These are phyloP conservation scores for Loxodonta africana DNA, from an alignment of 2,113 vertebrate genomes.

Conservation along the genomic window DNA sequence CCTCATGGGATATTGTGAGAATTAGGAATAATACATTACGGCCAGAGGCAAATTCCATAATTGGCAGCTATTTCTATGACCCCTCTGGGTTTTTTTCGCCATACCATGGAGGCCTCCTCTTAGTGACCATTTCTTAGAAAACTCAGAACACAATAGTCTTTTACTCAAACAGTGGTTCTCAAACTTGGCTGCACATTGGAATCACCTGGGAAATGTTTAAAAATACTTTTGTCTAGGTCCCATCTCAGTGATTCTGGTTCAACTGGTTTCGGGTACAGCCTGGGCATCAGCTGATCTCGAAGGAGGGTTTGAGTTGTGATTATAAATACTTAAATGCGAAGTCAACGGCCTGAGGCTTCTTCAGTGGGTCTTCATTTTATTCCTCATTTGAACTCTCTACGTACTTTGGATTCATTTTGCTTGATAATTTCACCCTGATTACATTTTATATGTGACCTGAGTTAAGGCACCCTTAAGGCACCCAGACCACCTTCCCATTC, in stretches of 20 bases:
- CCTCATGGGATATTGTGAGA: background rate
- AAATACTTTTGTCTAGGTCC: background rate
- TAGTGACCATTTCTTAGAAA: background rate
- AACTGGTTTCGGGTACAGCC: background rate
- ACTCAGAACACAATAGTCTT: background rate
- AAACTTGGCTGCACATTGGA: background rate
- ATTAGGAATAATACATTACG: background rate
- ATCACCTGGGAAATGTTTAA: background rate
- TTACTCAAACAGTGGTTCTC: background rate
- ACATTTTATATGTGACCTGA: background rate
- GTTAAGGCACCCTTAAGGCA: too few relatives aligned
- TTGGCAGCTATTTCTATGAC: background rate
- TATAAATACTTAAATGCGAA: background rate
- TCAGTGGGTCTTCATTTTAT: background rate
- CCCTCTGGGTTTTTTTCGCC: fast-evolving
- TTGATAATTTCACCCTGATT: background rate
- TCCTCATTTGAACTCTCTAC: background rate
- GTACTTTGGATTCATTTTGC: background rate
- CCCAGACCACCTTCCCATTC: background rate
- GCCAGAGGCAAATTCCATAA: background rate
- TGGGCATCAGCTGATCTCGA: background rate
- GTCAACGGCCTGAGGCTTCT: background rate
- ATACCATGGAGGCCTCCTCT: background rate
- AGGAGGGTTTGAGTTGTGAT: background rate
- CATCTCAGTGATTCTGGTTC: background rate